Evolutionary conservation across 2,113 vertebrate species (phyloP), one percentile per base, ranked within the genome.

Genomic region (Anas platyrhynchos): DNA sequence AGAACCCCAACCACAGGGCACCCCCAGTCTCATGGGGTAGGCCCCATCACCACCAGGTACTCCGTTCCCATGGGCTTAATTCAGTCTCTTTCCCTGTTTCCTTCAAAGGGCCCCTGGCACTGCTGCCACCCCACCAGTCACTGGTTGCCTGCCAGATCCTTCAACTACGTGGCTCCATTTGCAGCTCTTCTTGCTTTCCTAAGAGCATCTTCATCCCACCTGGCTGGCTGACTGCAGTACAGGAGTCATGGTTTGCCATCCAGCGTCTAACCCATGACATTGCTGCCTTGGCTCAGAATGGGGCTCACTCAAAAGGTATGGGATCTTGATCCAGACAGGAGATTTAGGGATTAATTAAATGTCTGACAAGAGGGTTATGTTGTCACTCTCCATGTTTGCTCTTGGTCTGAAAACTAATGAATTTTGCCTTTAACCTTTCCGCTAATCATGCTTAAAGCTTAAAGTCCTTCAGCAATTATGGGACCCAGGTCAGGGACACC

Each of bases 101-200:
- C 31, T 59, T 66, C 5, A 2, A 72, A 92, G 79, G 59, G 38
- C 59, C 46, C 36, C 44, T 88, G 66, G 79, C 66, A 48, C 44
- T 88, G 52, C 31, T 88, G 66, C 29, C 46, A 61, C 66, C 73
- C 25, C 25, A 1, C 25, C 52, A 61, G 66, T 83, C 85, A 31
- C 29, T 67, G 25, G 7, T 61, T 8, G 46, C 79, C 59, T 92
- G 91, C 50, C 73, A 67, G 46, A 67, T 78, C 1, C 0, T 67
- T 55, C 6, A 41, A 38, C 16, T 92, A 61, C 7, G 0, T 23
- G 38, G 38, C 25, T 48, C 13, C 9, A 0, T 0, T 5, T 3
- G 1, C 6, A 4, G 1, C 7, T 22, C 52, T 41, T 67, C 38
- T 8, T 92, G 85, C 66, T 8, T 1, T 61, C 23, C 14, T 13